These are phyloP conservation scores for Apis laboriosa DNA, from an alignment of 1,140 invertebrate species.

Conservation along the genomic window DNA sequence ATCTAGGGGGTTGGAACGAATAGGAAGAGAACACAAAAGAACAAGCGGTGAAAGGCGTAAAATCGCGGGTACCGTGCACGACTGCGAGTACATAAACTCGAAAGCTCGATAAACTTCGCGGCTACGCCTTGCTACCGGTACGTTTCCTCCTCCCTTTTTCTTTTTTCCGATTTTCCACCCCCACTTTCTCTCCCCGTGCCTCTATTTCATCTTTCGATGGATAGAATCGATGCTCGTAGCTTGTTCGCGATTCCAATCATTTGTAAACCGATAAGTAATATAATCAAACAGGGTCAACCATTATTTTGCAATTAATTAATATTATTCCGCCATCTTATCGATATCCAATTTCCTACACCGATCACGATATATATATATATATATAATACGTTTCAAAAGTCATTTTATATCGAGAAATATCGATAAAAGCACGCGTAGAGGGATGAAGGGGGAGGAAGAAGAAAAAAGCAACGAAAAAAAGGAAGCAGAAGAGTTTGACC, in stretches of 20 bases:
- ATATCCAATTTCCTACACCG: not conserved
- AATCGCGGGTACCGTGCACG: constrained; percentile 54
- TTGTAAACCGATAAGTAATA: constrained; percentile 59
- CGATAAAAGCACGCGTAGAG: too few species aligned
- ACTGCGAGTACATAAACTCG: constrained; percentile 53
- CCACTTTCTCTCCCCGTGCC: not conserved
- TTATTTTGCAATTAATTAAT: not conserved
- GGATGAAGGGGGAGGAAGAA: too few species aligned
- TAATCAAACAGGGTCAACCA: constrained; percentile 29
- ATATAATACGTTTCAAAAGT: too few species aligned
- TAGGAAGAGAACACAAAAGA: not conserved
- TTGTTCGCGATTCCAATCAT: constrained; percentile 53
- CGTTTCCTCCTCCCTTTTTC: constrained; percentile 9
- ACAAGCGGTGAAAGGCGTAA: constrained; percentile 50
- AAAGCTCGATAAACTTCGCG: constrained; percentile 55
- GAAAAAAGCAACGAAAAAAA: too few species aligned
- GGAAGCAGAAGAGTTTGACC: constrained; percentile 4
- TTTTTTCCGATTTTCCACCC: constrained; percentile 39
- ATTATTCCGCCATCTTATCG: not conserved
- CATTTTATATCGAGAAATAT: too few species aligned
- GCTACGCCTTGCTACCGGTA: constrained; percentile 39
- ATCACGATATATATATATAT: too few species aligned
- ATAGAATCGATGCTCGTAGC: not conserved
- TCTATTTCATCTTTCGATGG: constrained; percentile 14
- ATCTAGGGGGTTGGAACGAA: not conserved